These are phyloP conservation scores for Neodiprion pinetum DNA, from an alignment of 1,140 invertebrate species.

Conservation along the genomic window DNA sequence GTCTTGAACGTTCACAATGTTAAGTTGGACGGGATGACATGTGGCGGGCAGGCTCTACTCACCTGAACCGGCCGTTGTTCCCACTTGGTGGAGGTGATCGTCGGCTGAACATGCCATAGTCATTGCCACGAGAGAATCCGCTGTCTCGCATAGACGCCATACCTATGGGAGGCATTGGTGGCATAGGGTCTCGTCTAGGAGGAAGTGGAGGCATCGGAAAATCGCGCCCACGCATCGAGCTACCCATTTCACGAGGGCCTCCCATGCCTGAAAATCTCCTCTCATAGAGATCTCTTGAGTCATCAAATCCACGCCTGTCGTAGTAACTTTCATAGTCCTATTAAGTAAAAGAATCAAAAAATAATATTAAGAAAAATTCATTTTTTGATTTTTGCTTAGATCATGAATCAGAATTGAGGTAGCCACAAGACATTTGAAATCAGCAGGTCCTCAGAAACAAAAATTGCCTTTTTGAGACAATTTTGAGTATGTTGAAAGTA, in stretches of 20 bases:
- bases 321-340: conserved; percentile 85
- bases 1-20: conserved; percentile 56
- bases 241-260: conserved; percentile 67
- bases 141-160: conserved; percentile 65
- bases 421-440: not conserved
- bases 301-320: conserved; percentile 76
- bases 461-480: too few species aligned
- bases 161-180: conserved; percentile 69
- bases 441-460: too few species aligned
- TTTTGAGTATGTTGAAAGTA: too few species aligned
- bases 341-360: conserved; percentile 22
- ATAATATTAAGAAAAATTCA: conserved; percentile 12
- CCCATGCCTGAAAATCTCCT: conserved; percentile 74
- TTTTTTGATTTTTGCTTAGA: not conserved
- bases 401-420: conserved; percentile 3
- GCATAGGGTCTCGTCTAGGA: conserved; percentile 69
- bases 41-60: conserved; percentile 40
- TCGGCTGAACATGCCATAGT: conserved; percentile 84
- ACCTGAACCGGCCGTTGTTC: conserved; percentile 63
- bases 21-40: conserved; percentile 49
- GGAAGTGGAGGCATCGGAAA: conserved; percentile 69
- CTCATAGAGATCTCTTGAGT: conserved; percentile 79
- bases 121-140: conserved; percentile 63
- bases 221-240: conserved; percentile 66
- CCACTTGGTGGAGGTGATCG: conserved; percentile 72